These are phyloP conservation scores for Hydraecia micacea DNA, from an alignment of 2,888 invertebrate genomes.

Conservation along the genomic window DNA sequence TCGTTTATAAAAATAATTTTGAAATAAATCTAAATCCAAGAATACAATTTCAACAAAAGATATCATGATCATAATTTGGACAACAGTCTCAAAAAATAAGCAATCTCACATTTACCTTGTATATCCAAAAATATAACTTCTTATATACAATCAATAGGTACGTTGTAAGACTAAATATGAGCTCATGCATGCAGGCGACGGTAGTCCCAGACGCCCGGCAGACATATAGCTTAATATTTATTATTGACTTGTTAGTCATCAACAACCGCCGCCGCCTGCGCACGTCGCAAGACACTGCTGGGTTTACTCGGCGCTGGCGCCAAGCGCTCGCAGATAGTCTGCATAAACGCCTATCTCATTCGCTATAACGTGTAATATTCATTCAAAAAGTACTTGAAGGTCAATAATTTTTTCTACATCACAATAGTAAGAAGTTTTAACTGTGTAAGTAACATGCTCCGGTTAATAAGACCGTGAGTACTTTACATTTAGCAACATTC, in stretches of 20 bases:
- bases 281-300: slow-evolving; percentile 27
- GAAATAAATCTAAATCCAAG: slow-evolving; percentile 77
- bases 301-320: slow-evolving; percentile 7
- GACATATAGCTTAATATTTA: slow-evolving; percentile 15
- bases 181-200: slow-evolving; percentile 11
- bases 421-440: slow-evolving; percentile 36
- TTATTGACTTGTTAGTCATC: slow-evolving; percentile 25
- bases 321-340: slow-evolving; percentile 8
- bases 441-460: slow-evolving; percentile 53
- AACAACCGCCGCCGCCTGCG: slow-evolving; percentile 8
- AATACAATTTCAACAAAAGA: slow-evolving; percentile 83
- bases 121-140: slow-evolving; percentile 86
- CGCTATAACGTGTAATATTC: slow-evolving; percentile 16
- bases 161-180: slow-evolving; percentile 46
- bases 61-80: slow-evolving; percentile 84
- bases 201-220: slow-evolving; percentile 11
- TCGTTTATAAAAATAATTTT: slow-evolving; percentile 86
- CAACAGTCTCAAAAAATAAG: slow-evolving; percentile 89
- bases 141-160: slow-evolving; percentile 79
- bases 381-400: slow-evolving; percentile 37
- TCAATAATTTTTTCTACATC: slow-evolving; percentile 26
- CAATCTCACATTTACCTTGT: slow-evolving; percentile 79
- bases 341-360: slow-evolving; percentile 14
- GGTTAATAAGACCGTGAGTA: slow-evolving; percentile 49
- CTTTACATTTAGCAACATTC: slow-evolving; percentile 47